Conservation (phyloP, 2,888 invertebrate genomes). For the Campopleginae sp. region DNA sequence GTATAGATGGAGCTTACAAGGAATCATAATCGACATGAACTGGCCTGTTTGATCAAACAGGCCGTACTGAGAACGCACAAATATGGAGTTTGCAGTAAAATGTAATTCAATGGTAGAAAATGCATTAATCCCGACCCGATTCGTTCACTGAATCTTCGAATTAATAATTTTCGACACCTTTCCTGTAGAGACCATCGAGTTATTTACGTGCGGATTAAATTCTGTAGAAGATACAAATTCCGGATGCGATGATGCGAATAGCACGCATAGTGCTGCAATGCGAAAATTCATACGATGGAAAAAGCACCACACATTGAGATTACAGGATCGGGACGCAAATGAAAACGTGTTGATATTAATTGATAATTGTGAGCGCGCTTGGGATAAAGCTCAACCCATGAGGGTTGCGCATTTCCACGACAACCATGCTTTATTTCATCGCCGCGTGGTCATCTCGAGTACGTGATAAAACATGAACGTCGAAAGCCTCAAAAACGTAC, state of each 20-base stretch:
- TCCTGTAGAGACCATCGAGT: neutral
- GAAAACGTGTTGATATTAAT: constrained; percentile 58
- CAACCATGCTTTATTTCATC: constrained; percentile 10
- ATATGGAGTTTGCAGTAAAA: constrained; percentile 25
- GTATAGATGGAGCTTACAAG: constrained; percentile 8
- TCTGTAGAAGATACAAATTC: constrained; percentile 10
- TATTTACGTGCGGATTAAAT: neutral
- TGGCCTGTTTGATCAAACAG: constrained; percentile 21
- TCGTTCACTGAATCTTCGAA: neutral
- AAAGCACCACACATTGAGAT: constrained; percentile 9
- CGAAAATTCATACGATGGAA: constrained; percentile 18
- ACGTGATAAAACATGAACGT: constrained; percentile 24
- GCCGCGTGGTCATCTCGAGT: neutral
- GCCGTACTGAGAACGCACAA: constrained; percentile 5
- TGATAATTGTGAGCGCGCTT: constrained; percentile 42
- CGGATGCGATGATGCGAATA: neutral
- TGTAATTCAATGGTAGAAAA: constrained; percentile 38
- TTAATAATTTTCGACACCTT: constrained; percentile 24
- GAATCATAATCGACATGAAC: constrained; percentile 18
- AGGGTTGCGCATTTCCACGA: constrained; percentile 33
- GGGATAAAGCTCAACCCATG: neutral
- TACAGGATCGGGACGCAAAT: constrained; percentile 5
- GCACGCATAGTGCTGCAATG: neutral
- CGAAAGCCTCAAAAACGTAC: neutral
- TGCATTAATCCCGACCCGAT: constrained; percentile 34